Conservation (phyloP, 2,113 vertebrate species). For the Oplegnathus fasciatus region DNA sequence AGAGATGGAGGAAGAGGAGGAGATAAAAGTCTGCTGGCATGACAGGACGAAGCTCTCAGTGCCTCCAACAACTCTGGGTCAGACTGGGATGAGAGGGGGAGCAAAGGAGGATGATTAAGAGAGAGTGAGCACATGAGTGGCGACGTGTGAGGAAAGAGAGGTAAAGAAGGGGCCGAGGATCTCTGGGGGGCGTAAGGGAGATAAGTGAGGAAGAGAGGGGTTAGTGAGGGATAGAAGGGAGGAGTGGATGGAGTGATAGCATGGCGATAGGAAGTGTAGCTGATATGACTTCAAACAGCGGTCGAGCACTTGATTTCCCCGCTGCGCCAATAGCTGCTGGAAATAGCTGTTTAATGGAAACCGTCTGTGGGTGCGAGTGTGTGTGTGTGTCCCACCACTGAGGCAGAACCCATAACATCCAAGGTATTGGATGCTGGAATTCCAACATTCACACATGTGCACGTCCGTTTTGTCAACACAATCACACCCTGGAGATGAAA, state of each 20-base stretch:
- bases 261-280: constrained; percentile 58
- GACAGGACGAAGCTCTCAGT: constrained; percentile 31
- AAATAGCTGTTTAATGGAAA: constrained; percentile 58
- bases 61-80: constrained; percentile 54
- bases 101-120: constrained; percentile 62
- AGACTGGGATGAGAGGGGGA: constrained; percentile 42
- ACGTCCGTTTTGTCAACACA: constrained; percentile 28
- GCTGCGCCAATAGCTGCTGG: constrained; percentile 24
- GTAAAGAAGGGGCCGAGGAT: constrained; percentile 41
- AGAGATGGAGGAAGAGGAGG: constrained; percentile 18
- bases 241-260: constrained; percentile 60
- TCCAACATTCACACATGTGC: constrained; percentile 15
- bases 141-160: constrained; percentile 27
- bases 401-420: constrained; percentile 22
- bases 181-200: constrained; percentile 59
- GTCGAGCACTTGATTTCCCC: constrained; percentile 53
- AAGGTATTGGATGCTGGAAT: constrained; percentile 50
- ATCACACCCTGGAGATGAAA: constrained; percentile 22
- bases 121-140: constrained; percentile 29
- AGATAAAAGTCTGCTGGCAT: constrained; percentile 37
- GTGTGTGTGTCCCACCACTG: constrained; percentile 20
- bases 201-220: constrained; percentile 58
- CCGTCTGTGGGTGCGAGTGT: neutral
- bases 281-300: constrained; percentile 70
- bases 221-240: constrained; percentile 35